These are phyloP conservation scores for Spodoptera exigua DNA, from an alignment of 2,888 invertebrate species.

Conservation along the genomic window DNA sequence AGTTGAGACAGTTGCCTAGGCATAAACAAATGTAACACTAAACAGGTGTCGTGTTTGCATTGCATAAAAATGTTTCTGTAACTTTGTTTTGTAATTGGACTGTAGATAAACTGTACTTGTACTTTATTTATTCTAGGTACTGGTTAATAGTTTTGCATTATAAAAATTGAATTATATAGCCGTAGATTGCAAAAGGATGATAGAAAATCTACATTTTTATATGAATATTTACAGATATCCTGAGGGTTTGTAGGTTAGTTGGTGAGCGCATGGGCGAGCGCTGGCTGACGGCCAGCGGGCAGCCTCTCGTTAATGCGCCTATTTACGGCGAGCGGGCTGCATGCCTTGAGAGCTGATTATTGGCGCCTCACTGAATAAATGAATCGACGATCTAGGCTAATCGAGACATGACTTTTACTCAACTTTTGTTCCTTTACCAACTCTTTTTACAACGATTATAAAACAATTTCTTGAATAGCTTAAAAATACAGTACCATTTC, in stretches of 20 bases:
- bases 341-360: conserved; percentile 74
- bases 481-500: not conserved
- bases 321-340: conserved; percentile 71
- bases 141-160: conserved; percentile 31
- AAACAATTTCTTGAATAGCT: not conserved
- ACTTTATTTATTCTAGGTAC: conserved; percentile 21
- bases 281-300: conserved; percentile 46
- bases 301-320: conserved; percentile 68
- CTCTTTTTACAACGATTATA: not conserved
- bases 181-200: conserved; percentile 52
- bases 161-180: conserved; percentile 56
- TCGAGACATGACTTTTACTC: conserved; percentile 72
- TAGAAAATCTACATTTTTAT: conserved; percentile 62
- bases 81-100: not conserved
- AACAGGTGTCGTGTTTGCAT: conserved; percentile 26
- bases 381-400: conserved; percentile 77
- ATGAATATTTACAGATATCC: conserved; percentile 65
- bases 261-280: conserved; percentile 61
- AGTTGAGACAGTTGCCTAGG: conserved; percentile 39
- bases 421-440: conserved; percentile 56
- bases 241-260: conserved; percentile 78
- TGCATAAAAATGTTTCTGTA: conserved; percentile 11
- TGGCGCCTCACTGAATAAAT: conserved; percentile 82
- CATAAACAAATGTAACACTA: conserved; percentile 32
- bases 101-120: conserved; percentile 21